phyloP scores from a whole-genome alignment of 2,113 vertebrate species.

The Cynopterus brachyotis region DNA sequence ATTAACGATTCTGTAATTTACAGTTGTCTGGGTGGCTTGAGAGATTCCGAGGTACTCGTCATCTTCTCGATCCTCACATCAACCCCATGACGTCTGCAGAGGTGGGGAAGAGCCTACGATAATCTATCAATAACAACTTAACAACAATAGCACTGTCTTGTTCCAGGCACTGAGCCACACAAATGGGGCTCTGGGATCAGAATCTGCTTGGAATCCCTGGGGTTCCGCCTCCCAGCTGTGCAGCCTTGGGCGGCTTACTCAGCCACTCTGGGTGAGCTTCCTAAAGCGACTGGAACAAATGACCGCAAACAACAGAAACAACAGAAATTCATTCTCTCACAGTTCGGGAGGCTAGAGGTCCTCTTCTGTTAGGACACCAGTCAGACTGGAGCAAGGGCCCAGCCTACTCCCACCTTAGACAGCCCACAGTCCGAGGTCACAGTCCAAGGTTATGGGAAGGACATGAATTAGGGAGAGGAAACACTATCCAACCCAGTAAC shows the following conservation, averaged over 20 bases:
- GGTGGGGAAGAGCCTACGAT: accelerated
- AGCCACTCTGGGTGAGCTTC: background rate
- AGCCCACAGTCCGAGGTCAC: background rate
- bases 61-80: background rate
- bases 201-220: background rate
- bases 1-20: background rate
- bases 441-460: background rate
- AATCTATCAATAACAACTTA: background rate
- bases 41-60: background rate
- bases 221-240: background rate
- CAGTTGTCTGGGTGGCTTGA: background rate
- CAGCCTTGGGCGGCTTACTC: background rate
- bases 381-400: background rate
- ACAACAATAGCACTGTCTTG: accelerated
- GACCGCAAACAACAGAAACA: background rate
- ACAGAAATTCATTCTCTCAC: background rate
- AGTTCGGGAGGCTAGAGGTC: background rate
- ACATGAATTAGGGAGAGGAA: background rate
- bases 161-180: background rate
- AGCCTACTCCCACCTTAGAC: too few relatives aligned
- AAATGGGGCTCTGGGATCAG: background rate
- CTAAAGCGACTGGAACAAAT: background rate
- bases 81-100: background rate
- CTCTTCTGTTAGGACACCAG: background rate
- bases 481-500: background rate